Percentiles rank a stretch among this genome's conserved stretches.
These are phyloP conservation scores for Halichondria panicea DNA, from an alignment of 37 sponge, comb jelly and placozoan species.

Conservation along the genomic window DNA sequence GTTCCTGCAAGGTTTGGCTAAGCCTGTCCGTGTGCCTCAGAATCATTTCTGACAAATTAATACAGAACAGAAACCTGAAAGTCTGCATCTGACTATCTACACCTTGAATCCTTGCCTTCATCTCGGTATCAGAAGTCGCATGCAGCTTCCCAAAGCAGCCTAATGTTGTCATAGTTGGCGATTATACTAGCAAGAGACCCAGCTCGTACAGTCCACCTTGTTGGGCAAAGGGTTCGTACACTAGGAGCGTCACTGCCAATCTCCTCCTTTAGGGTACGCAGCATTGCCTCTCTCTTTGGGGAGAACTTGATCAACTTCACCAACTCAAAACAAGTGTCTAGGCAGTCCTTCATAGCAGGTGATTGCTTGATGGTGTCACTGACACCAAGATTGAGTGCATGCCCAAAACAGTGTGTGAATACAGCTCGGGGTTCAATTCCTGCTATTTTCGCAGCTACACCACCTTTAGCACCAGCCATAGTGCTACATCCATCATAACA, in stretches of 20 bases:
- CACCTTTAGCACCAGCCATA: slow-evolving; percentile 68
- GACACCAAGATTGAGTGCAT: slow-evolving; percentile 71
- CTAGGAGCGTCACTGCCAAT: slow-evolving; percentile 52
- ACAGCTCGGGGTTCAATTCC: slow-evolving; percentile 67
- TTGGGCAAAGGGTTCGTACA: slow-evolving; percentile 50
- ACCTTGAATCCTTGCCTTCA: slow-evolving; percentile 74
- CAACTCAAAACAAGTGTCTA: slow-evolving; percentile 64
- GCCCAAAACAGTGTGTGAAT: slow-evolving; percentile 81
- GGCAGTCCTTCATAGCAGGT: slow-evolving; percentile 51
- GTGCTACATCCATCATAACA: slow-evolving; percentile 78
- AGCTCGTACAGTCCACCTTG: slow-evolving; percentile 80
- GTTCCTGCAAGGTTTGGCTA: slow-evolving; percentile 67
- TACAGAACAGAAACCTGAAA: slow-evolving; percentile 57
- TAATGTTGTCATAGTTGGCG: slow-evolving; percentile 54
- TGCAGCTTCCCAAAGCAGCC: slow-evolving; percentile 52
- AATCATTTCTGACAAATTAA: slow-evolving; percentile 58
- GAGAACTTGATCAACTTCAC: slow-evolving; percentile 71
- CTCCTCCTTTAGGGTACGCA: slow-evolving; percentile 58
- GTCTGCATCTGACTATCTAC: slow-evolving; percentile 57
- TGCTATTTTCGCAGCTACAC: slow-evolving; percentile 58
- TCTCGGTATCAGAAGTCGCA: slow-evolving; percentile 64
- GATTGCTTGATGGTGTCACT: slow-evolving; percentile 68
- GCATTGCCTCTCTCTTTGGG: slow-evolving; percentile 61
- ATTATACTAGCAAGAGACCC: slow-evolving; percentile 59
- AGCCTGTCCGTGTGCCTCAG: slow-evolving; percentile 78